These are phyloP conservation scores for Dicyrtoma fusca DNA, from an alignment of 2,888 invertebrate genomes.

Conservation along the genomic window DNA sequence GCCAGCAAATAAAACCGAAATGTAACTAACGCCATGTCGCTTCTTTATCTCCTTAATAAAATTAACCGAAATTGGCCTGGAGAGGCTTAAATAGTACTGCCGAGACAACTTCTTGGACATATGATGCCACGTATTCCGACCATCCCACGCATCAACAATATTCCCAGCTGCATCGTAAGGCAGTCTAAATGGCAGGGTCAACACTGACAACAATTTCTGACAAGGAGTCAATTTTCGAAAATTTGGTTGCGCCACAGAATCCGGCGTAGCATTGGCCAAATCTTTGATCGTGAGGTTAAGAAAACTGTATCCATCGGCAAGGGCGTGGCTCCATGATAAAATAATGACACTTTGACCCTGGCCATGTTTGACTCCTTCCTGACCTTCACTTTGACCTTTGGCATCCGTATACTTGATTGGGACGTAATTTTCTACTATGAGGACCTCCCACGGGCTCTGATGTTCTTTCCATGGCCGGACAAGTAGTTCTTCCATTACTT, in stretches of 20 bases:
- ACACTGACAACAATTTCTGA: background rate
- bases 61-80: background rate
- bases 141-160: background rate
- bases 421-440: constrained; percentile 17
- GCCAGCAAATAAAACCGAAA: background rate
- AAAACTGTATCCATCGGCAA: constrained; percentile 5
- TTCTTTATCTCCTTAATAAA: constrained; percentile 10
- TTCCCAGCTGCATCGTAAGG: constrained; percentile 2
- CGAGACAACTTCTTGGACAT: background rate
- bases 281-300: constrained; percentile 1
- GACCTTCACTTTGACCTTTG: background rate
- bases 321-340: background rate
- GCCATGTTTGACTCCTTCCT: no score
- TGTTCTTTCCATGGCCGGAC: constrained; percentile 17
- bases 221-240: background rate
- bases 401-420: no score
- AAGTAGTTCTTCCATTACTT: no score
- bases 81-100: background rate
- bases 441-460: constrained; percentile 38
- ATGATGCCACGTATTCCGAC: background rate
- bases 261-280: no score
- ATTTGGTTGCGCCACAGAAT: background rate
- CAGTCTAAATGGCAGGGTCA: background rate
- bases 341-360: background rate
- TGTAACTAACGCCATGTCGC: background rate